A percentile compares a stretch with the other conserved stretches of the same genome.
Evolutionary conservation across 2,113 vertebrate genomes (phyloP).

Genomic region (Mesembrinibis cayennensis): DNA sequence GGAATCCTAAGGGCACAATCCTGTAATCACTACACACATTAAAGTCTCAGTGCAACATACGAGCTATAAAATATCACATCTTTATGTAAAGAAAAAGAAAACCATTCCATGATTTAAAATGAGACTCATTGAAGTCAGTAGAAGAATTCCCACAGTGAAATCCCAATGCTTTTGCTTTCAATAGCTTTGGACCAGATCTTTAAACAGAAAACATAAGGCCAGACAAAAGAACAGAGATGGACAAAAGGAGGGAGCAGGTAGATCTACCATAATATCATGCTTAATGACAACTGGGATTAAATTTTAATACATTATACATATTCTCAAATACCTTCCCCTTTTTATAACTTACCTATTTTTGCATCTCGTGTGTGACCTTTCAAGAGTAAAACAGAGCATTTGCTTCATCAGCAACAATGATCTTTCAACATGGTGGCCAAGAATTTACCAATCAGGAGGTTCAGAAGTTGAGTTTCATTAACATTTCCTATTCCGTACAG

Average conservation of each 20-base stretch:
- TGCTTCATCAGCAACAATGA: neutral
- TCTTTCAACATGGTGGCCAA: neutral
- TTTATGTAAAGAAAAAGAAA: neutral
- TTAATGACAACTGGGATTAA: neutral
- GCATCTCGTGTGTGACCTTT: neutral
- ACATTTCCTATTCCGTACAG: neutral
- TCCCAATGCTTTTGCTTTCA: neutral
- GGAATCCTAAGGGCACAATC: neutral
- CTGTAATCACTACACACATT: neutral
- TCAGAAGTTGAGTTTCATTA: constrained; percentile 28
- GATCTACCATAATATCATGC: neutral
- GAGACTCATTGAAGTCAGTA: neutral
- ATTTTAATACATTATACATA: neutral
- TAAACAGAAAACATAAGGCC: neutral
- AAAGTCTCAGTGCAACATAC: neutral
- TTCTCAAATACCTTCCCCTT: neutral
- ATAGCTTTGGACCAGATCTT: neutral
- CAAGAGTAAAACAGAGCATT: neutral
- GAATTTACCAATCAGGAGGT: constrained; percentile 3
- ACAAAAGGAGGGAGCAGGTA: neutral
- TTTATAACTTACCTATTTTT: neutral
- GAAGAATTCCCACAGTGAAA: neutral
- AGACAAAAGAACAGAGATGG: neutral
- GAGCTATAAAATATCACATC: neutral
- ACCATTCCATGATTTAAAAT: neutral